phyloP scores from a whole-genome alignment of 2,888 invertebrate species.

The Sericinus montela region DNA sequence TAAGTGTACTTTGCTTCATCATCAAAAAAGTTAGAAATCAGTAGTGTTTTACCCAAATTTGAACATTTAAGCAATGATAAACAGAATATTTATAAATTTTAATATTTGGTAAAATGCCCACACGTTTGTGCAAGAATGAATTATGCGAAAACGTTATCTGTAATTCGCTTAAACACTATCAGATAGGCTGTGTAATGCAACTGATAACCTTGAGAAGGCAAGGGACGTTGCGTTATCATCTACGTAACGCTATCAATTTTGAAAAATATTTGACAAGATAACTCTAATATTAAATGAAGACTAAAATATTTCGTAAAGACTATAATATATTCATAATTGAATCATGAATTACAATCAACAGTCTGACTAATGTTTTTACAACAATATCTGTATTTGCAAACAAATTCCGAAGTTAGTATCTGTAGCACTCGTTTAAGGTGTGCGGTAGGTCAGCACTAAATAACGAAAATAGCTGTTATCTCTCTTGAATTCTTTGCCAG shows the following conservation, averaged over 20 bases:
- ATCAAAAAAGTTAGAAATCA: no score
- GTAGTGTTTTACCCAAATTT: no score
- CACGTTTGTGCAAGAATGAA: conserved; percentile 11
- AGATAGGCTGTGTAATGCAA: conserved; percentile 34
- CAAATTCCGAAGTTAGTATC: conserved; percentile 13
- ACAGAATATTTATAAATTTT: not conserved
- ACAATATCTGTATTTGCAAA: not conserved
- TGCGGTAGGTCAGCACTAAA: conserved; percentile 33
- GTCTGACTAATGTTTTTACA: not conserved
- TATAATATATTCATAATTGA: no score
- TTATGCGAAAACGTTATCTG: conserved; percentile 20
- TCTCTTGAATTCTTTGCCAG: not conserved
- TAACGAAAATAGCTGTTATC: conserved; percentile 26
- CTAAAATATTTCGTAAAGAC: not conserved
- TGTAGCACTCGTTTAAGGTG: conserved; percentile 25
- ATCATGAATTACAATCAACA: no score
- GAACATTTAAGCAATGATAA: no score
- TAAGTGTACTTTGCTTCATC: no score
- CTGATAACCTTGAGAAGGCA: conserved; percentile 34
- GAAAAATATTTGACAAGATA: conserved; percentile 4
- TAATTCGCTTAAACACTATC: conserved; percentile 25
- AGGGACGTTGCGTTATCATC: conserved; percentile 19
- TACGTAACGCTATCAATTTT: conserved; percentile 14
- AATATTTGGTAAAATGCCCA: not conserved
- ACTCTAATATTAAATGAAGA: not conserved